Base-by-base conservation (phyloP, 2,797 vertebrate species). In the Melanotaenia maccullochi region DNA sequence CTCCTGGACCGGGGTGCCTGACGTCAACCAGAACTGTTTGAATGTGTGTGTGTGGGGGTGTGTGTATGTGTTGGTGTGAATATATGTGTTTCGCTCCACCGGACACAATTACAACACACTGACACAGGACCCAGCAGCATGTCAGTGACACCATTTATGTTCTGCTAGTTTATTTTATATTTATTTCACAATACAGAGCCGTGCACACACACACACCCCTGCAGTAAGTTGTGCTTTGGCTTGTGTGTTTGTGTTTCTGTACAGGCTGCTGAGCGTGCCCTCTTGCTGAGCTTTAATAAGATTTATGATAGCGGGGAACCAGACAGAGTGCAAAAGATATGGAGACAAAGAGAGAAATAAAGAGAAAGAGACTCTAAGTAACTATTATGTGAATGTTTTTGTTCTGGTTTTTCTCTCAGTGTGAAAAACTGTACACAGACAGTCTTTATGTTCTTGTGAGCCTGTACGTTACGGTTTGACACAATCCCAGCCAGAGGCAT, bases 31-130 rank as follows among this genome's bases (percentile, higher is more conserved):
- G 30, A 71, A 32, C 20, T 47, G 44, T 18, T 42, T 44, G 18
- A 44, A 44, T 57, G 3, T 60, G 30, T 55, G 47, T 33, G 40
- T 47, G 40, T 55, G 28, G n/a, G 40, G 66, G 68, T 51, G 52
- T 32, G 32, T 24, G 55, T 44, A 54, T 36, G 28, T 61, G 35
- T 60, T 44, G 40, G 9, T 60, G 52, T 54, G 57, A 70, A 52
- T 73, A 38, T 71, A 65, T 79, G 60, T 68, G 70, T 77, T 76
- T 49, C 4, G 44, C 82, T 57, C 61, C 75, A 82, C 80, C 87
- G 89, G 80, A 89, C 81, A 81, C 88, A 88, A 89, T 92, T 91
- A 93, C 84, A 85, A 85, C 86, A 86, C 85, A 77, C 32, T 79
- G 88, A 86, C 83, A 86, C 83, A 71, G 72, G 82, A 82, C 84